phyloP scores from a whole-genome alignment of 2,113 vertebrate genomes.

The Indicator indicator region DNA sequence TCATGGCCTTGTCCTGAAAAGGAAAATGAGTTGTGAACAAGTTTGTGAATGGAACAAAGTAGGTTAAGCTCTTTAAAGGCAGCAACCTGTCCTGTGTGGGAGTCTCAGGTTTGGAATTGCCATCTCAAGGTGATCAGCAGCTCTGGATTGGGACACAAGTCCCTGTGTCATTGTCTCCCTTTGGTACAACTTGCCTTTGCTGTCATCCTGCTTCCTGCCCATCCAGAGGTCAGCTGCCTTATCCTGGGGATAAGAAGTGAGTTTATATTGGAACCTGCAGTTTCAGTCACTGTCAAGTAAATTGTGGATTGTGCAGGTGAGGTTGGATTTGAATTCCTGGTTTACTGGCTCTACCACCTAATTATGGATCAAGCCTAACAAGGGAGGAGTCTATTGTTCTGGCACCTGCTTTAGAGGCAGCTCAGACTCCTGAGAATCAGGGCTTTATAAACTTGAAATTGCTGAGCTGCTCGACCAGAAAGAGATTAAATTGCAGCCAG shows the following conservation, averaged over 20 bases:
- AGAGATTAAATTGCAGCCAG: neutral
- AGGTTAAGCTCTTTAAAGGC: neutral
- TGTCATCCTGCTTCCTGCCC: neutral
- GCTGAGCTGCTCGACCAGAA: neutral
- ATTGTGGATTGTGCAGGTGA: neutral
- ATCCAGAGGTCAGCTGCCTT: neutral
- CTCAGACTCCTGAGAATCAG: neutral
- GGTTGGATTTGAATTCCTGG: neutral
- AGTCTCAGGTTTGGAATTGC: neutral
- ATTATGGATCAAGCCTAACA: neutral
- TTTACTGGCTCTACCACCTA: neutral
- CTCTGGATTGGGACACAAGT: neutral
- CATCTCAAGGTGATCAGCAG: neutral
- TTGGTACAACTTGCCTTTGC: neutral
- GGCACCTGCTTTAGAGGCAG: conserved; percentile 15
- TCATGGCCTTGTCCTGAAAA: accelerated
- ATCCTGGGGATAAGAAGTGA: neutral
- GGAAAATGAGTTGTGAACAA: neutral
- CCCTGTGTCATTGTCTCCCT: neutral
- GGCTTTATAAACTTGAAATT: conserved; percentile 20
- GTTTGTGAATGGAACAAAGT: neutral
- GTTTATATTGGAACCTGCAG: neutral
- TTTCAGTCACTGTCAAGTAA: neutral
- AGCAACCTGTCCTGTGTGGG: neutral
- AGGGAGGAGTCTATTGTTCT: neutral